Percentiles rank a stretch among this genome's conserved stretches.
These are phyloP conservation scores for Tenebrosternarchus preto DNA, from an alignment of 2,113 vertebrate species.

Conservation along the genomic window DNA sequence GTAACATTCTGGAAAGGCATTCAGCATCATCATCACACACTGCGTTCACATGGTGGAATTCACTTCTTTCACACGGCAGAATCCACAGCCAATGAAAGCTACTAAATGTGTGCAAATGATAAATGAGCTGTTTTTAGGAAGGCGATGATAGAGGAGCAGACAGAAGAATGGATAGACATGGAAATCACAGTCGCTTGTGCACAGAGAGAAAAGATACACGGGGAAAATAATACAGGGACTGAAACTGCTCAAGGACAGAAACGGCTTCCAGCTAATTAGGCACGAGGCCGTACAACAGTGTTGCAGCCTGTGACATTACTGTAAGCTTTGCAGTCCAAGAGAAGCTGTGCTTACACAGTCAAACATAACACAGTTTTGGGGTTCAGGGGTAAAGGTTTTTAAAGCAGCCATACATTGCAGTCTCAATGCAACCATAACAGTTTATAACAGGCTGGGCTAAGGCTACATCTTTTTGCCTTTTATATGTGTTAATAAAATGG, in stretches of 20 bases:
- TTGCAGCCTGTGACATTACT: background rate
- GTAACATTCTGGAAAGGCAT: background rate
- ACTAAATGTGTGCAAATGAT: background rate
- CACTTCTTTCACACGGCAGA: background rate
- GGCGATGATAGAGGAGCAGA: background rate
- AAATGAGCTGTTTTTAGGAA: background rate
- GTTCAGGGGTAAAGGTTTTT: background rate
- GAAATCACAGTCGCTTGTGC: too few relatives aligned
- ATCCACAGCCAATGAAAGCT: background rate
- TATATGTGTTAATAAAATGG: background rate
- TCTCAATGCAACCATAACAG: too few relatives aligned
- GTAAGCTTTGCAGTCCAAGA: background rate
- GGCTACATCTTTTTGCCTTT: background rate
- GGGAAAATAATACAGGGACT: background rate
- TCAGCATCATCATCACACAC: background rate
- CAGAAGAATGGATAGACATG: background rate
- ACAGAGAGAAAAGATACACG: background rate
- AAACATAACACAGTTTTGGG: background rate
- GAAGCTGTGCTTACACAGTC: too few relatives aligned
- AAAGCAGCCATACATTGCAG: background rate
- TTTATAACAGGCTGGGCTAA: background rate
- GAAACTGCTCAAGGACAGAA: background rate
- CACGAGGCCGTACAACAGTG: background rate
- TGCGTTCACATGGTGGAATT: background rate
- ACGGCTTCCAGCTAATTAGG: slow-evolving; percentile 9